Evolutionary conservation across 2,797 vertebrate species (phyloP).

Genomic region (Lindbergichthys nudifrons): DNA sequence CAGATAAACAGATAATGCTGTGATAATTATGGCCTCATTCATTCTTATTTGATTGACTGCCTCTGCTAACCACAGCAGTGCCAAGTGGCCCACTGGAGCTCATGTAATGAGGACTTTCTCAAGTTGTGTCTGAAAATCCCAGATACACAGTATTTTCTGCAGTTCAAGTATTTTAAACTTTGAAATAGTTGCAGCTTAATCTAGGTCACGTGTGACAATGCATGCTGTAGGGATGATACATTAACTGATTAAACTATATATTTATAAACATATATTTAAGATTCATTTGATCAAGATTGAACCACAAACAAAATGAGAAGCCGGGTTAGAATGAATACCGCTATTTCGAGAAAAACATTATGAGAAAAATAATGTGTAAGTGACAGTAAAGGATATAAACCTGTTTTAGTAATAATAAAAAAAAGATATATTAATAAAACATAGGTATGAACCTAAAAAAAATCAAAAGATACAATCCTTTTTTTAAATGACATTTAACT

Average conservation of each 20-base stretch:
- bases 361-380: too few relatives aligned
- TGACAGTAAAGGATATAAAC: too few relatives aligned
- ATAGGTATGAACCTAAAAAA: too few relatives aligned
- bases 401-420: too few relatives aligned
- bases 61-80: neutral
- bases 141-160: conserved; percentile 12
- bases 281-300: neutral
- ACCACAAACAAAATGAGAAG: neutral
- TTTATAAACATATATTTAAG: neutral
- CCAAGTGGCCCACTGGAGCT: neutral
- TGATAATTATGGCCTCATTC: neutral
- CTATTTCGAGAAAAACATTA: too few relatives aligned
- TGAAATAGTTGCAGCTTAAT: conserved; percentile 8
- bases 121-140: conserved; percentile 10
- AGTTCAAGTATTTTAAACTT: neutral
- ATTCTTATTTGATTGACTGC: neutral
- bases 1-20: neutral
- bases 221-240: neutral
- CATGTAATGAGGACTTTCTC: conserved; percentile 16
- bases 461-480: too few relatives aligned
- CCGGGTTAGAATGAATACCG: too few relatives aligned
- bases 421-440: too few relatives aligned
- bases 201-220: neutral
- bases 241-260: neutral
- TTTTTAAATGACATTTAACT: too few relatives aligned